Percentiles rank a stretch among this genome's conserved stretches.
These are phyloP conservation scores for Xyrauchen texanus DNA, from an alignment of 2,113 vertebrate species.

Conservation along the genomic window DNA sequence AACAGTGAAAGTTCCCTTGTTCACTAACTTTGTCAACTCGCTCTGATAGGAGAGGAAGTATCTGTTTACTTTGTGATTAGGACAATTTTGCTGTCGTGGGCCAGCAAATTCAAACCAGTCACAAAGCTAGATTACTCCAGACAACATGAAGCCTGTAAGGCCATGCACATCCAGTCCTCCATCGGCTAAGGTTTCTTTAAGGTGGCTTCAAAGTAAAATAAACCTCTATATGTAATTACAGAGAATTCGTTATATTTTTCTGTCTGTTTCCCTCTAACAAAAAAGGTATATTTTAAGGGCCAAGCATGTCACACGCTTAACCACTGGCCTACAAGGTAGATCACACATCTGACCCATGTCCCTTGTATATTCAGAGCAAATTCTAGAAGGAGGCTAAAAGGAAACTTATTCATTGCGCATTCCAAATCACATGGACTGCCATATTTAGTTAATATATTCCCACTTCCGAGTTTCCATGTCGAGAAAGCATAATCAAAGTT, in stretches of 20 bases:
- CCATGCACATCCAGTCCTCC: constrained; percentile 29
- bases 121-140: constrained; percentile 73
- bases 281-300: constrained; percentile 62
- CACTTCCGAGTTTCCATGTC: constrained; percentile 55
- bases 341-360: constrained; percentile 60
- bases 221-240: constrained; percentile 77
- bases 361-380: constrained; percentile 68
- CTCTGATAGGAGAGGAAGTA: constrained; percentile 78
- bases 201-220: constrained; percentile 76
- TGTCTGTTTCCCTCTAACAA: constrained; percentile 70
- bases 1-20: constrained; percentile 66
- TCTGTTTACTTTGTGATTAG: constrained; percentile 84
- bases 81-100: constrained; percentile 78
- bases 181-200: constrained; percentile 65
- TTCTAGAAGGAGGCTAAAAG: constrained; percentile 62
- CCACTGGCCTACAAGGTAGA: constrained; percentile 44
- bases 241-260: constrained; percentile 77
- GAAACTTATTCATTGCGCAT: constrained; percentile 63
- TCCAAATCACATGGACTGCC: constrained; percentile 45
- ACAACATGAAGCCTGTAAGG: constrained; percentile 69
- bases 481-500: constrained; percentile 72
- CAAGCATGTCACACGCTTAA: constrained; percentile 57
- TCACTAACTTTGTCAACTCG: constrained; percentile 57
- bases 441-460: constrained; percentile 58
- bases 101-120: constrained; percentile 79